Evolutionary conservation across 2,888 invertebrate genomes (phyloP), one percentile per base, ranked within the genome.

Genomic region (Tetropium fuscum): DNA sequence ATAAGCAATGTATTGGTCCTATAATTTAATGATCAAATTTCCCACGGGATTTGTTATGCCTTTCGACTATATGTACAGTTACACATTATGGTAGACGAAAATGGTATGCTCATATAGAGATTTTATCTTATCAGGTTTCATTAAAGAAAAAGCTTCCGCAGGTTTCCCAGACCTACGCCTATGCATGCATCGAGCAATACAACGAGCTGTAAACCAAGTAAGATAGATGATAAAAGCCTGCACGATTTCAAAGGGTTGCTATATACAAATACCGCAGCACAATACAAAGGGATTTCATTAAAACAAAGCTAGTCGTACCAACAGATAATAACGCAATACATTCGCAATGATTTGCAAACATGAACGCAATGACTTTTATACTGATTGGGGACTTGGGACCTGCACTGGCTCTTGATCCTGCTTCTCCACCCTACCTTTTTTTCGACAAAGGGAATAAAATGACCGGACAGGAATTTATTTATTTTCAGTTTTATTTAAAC

Each of bases 281-380:
- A 7, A 22, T 20, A 41, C 41, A 41, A 41, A 41, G 41, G 22
- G 41, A 20, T 41, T 41, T 41, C 41, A 41, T 41, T 41, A 41
- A 41, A 41, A 41, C 20, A 41, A 41, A 41, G 20, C 41, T 22
- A 22, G 41, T 20, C 41, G 41, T 41, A 41, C 41, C 19, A 20
- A 11, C 10, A 20, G 20, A 20, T 20, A 41, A 20, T 13, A 41
- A 19, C 20, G 41, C 41, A 41, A 41, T 41, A 41, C 41, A 41
- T 41, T 41, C 22, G 41, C 8, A 41, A 41, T 41, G 41, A 41
- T 41, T 41, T 20, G 41, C 41, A 41, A 41, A 41, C 41, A 41
- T 20, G 41, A 22, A 41, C 41, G 41, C 41, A 41, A 41, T 22
- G 41, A 41, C 41, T 41, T 41, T 41, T 41, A 41, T 22, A 22